A percentile compares a stretch with the other conserved stretches of the same genome.
Evolutionary conservation across 2,888 invertebrate species (phyloP).

Genomic region (Cotesia congregata): DNA sequence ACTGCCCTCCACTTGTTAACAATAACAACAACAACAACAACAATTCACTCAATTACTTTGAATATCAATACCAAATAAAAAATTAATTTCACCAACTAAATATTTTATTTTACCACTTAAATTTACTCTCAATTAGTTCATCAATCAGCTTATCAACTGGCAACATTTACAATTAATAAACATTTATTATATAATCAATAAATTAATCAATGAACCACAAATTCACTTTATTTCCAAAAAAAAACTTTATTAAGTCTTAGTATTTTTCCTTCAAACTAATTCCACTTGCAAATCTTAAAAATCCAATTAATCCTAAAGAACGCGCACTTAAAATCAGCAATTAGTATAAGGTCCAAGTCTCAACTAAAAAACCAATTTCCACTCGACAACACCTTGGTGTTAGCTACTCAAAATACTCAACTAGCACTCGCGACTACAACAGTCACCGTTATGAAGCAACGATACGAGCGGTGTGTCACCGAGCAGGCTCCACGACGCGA

Average conservation of each 20-base stretch:
- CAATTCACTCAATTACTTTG: background rate
- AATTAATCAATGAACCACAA: too few species aligned
- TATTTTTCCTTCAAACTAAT: too few species aligned
- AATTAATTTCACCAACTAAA: background rate
- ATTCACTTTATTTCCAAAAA: too few species aligned
- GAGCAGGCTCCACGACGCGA: slow-evolving; percentile 13
- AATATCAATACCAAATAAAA: background rate
- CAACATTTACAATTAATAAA: too few species aligned
- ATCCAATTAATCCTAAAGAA: too few species aligned
- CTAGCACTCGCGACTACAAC: background rate
- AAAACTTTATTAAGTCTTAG: too few species aligned
- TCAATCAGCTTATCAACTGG: background rate
- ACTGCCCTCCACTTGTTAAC: slow-evolving; percentile 40
- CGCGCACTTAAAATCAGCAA: too few species aligned
- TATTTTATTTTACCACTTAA: background rate
- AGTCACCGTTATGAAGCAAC: background rate
- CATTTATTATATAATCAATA: too few species aligned
- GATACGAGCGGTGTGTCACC: background rate
- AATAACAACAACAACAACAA: slow-evolving; percentile 15
- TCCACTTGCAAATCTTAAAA: too few species aligned
- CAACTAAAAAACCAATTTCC: too few species aligned
- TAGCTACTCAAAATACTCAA: background rate
- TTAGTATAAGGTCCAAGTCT: too few species aligned
- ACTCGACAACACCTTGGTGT: too few species aligned
- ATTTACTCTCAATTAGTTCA: background rate